These are phyloP conservation scores for Euleptes europaea DNA, from an alignment of 2,113 vertebrate species.

Conservation along the genomic window DNA sequence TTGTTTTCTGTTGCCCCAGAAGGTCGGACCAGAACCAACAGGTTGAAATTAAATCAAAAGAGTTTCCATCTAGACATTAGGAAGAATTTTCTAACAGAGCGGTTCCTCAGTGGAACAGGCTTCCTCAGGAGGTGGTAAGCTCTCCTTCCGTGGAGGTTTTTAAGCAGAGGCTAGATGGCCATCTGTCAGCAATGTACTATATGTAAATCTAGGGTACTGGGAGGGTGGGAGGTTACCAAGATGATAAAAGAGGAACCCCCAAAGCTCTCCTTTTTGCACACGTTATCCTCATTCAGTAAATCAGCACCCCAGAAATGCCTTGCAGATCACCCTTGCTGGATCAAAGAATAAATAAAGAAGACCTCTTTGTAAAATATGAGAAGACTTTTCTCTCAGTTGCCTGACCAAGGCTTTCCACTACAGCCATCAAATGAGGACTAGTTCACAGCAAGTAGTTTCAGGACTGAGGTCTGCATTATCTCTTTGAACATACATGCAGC, in stretches of 20 bases:
- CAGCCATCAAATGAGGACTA: not conserved
- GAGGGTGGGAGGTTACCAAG: not conserved
- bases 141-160: too few species aligned
- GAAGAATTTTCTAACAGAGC: too few species aligned
- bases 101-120: too few species aligned
- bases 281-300: not conserved
- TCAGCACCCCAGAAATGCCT: not conserved
- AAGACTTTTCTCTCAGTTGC: not conserved
- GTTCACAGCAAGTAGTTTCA: not conserved
- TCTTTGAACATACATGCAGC: accelerated
- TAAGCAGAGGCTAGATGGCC: too few species aligned
- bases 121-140: too few species aligned
- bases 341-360: not conserved
- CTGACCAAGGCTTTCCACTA: not conserved
- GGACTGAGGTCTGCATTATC: not conserved
- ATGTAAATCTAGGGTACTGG: too few species aligned
- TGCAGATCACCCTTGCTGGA: not conserved
- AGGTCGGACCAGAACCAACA: too few species aligned
- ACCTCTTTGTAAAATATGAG: not conserved
- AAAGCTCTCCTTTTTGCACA: not conserved
- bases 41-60: too few species aligned
- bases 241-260: not conserved
- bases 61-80: too few species aligned
- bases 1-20: too few species aligned
- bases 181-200: too few species aligned